These are phyloP conservation scores for Siderastrea radians DNA, from an alignment of 92 coral and sea anemone genomes.

Conservation along the genomic window DNA sequence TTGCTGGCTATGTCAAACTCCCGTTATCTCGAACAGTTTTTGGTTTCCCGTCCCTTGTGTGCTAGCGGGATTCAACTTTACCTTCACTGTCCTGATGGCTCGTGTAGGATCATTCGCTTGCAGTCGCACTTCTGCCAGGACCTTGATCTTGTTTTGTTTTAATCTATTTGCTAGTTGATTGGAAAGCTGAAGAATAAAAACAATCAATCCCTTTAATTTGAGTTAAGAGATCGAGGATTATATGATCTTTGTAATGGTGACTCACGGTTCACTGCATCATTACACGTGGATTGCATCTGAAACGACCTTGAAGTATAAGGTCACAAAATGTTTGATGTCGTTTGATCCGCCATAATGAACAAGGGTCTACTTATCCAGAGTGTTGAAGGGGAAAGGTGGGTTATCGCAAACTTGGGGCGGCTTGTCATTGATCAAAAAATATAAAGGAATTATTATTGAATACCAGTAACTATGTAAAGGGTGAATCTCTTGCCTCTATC, in stretches of 20 bases:
- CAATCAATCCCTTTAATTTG: no score
- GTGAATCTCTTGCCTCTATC: no score
- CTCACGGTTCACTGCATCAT: neutral
- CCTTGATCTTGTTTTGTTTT: constrained; percentile 66
- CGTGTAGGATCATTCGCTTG: constrained; percentile 84
- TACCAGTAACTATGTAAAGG: no score
- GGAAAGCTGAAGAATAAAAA: constrained; percentile 61
- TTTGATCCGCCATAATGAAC: neutral
- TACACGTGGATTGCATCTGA: neutral
- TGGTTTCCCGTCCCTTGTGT: no score
- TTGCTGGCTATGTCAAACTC: no score
- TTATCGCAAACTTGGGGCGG: no score
- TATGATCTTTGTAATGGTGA: neutral
- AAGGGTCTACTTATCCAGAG: no score
- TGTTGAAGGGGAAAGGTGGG: no score
- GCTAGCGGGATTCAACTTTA: neutral
- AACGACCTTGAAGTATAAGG: neutral
- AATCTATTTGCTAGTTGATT: constrained; percentile 72
- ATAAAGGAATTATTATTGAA: no score
- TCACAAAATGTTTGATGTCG: neutral
- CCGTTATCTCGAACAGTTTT: no score
- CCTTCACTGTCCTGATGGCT: constrained; percentile 89
- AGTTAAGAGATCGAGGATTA: neutral
- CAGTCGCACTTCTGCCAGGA: constrained; percentile 89
- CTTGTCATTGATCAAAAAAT: no score